Evolutionary conservation across 2,888 invertebrate genomes (phyloP).

Genomic region (Watsonalla binaria): DNA sequence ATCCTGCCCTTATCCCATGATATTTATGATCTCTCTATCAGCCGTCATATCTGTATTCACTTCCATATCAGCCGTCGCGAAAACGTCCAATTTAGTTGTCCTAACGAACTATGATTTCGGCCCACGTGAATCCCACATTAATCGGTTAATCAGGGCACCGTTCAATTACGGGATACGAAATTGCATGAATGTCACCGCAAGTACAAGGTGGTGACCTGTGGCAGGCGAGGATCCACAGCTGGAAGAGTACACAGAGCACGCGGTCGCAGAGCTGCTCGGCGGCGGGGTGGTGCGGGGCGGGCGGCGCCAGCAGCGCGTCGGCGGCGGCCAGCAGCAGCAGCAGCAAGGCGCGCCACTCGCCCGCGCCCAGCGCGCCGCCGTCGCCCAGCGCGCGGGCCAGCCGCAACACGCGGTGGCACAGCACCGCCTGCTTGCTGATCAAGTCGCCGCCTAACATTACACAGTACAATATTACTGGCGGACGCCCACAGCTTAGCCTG

Average conservation of each 20-base stretch:
- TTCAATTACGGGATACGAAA: too few species aligned
- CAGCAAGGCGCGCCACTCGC: conserved; percentile 94
- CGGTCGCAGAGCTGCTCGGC: conserved; percentile 96
- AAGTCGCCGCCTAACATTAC: conserved; percentile 85
- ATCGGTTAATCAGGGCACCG: too few species aligned
- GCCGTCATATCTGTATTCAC: too few species aligned
- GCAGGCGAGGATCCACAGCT: conserved; percentile 83
- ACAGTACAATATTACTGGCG: neutral
- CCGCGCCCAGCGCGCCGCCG: conserved; percentile 81
- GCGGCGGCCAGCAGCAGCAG: conserved; percentile 90
- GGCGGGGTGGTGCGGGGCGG: conserved; percentile 96
- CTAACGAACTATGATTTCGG: too few species aligned
- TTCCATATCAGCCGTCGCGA: too few species aligned
- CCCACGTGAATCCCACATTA: too few species aligned
- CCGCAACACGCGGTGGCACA: conserved; percentile 93
- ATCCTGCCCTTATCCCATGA: too few species aligned
- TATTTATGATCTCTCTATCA: too few species aligned
- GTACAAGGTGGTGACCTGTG: conserved; percentile 50
- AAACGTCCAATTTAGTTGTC: too few species aligned
- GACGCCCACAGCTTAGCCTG: too few species aligned
- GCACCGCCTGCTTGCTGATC: conserved; percentile 94
- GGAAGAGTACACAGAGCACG: conserved; percentile 94
- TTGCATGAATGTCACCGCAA: too few species aligned
- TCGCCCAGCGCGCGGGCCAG: conserved; percentile 85
- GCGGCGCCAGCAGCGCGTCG: conserved; percentile 93